Conservation (phyloP, 2,113 vertebrate genomes). For the Periophthalmodon schlosseri region DNA sequence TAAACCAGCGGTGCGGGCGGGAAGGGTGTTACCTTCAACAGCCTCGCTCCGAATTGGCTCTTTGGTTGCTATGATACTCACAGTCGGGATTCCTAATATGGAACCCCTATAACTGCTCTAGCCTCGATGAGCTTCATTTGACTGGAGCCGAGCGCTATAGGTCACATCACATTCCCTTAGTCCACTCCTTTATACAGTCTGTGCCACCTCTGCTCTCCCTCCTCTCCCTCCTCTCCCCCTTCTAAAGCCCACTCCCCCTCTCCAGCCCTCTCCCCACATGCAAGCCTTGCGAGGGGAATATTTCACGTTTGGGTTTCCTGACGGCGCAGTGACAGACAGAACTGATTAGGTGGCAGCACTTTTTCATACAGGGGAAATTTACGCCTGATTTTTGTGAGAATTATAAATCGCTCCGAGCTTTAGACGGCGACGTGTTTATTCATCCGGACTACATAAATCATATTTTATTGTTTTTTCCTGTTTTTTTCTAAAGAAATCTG, state of each 20-base stretch:
- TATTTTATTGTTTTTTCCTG: neutral
- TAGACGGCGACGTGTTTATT: conserved; percentile 4
- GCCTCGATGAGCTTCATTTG: too few relatives aligned
- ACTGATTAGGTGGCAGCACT: neutral
- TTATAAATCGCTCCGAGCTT: neutral
- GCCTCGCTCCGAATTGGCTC: too few relatives aligned
- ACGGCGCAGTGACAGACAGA: neutral
- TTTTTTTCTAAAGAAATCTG: neutral
- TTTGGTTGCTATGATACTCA: too few relatives aligned
- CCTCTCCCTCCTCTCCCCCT: neutral
- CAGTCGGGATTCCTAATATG: too few relatives aligned
- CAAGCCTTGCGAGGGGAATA: neutral
- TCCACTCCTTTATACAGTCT: too few relatives aligned
- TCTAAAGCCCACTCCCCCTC: too few relatives aligned
- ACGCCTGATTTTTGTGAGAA: conserved; percentile 11
- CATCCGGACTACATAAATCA: conserved; percentile 1
- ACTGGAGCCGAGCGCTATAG: too few relatives aligned
- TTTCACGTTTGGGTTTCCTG: neutral
- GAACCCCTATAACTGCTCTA: too few relatives aligned
- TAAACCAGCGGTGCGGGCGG: too few relatives aligned
- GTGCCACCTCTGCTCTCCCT: too few relatives aligned
- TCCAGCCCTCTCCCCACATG: neutral
- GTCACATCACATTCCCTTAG: too few relatives aligned
- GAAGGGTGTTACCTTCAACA: too few relatives aligned
- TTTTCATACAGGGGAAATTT: conserved; percentile 1